phyloP scores from a whole-genome alignment of 2,797 vertebrate genomes.

The Phoeniculus purpureus region DNA sequence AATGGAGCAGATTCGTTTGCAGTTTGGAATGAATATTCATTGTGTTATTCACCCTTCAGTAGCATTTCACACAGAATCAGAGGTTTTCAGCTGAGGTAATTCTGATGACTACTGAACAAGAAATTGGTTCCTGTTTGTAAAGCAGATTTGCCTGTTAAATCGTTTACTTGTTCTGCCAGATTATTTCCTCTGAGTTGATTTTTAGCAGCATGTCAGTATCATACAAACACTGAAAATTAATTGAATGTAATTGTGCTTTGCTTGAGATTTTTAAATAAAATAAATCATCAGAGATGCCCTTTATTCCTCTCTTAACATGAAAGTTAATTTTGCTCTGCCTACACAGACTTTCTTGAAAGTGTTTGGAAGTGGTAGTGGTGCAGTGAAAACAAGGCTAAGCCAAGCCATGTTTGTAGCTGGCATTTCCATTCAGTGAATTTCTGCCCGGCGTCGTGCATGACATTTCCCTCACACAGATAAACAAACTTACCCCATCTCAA shows the following conservation, averaged over 20 bases:
- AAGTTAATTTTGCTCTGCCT: not conserved
- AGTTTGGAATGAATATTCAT: not conserved
- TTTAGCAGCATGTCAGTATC: not conserved
- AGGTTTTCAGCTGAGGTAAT: not conserved
- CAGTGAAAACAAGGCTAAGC: not conserved
- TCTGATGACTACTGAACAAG: not conserved
- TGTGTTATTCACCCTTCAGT: not conserved
- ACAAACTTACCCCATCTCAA: not conserved
- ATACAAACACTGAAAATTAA: not conserved
- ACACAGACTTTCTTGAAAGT: not conserved
- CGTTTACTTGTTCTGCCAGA: constrained; percentile 1
- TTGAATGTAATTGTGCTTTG: not conserved
- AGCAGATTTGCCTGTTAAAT: constrained; percentile 7
- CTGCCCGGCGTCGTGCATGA: not conserved
- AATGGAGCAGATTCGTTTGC: not conserved
- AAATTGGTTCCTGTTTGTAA: not conserved
- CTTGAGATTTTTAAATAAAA: not conserved
- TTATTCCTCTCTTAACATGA: not conserved
- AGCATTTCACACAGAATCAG: not conserved
- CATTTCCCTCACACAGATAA: not conserved
- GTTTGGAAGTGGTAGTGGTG: not conserved
- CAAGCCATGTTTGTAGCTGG: not conserved
- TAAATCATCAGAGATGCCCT: rapidly evolving
- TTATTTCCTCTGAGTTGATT: not conserved
- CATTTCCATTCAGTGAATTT: not conserved